phyloP scores from a whole-genome alignment of 2,113 vertebrate genomes.

The Hippopotamus amphibius region DNA sequence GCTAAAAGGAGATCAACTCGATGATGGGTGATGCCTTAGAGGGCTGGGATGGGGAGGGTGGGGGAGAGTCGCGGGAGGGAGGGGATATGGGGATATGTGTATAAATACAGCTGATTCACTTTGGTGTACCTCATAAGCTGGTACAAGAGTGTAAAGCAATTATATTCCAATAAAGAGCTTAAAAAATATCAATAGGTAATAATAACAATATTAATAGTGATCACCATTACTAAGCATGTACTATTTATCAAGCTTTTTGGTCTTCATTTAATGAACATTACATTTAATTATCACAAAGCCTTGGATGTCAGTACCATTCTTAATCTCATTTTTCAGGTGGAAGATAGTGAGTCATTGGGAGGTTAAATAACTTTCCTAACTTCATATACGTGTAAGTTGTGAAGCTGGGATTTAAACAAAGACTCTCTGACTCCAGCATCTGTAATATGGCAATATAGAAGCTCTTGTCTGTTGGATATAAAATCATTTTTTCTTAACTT shows the following conservation, averaged over 20 bases:
- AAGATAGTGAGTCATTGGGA: not conserved
- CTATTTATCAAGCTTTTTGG: not conserved
- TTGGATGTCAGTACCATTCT: not conserved
- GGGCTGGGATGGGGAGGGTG: too few species aligned
- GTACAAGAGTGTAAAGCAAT: too few species aligned
- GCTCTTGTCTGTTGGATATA: not conserved
- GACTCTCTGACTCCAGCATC: not conserved
- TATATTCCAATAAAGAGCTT: too few species aligned
- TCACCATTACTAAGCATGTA: not conserved
- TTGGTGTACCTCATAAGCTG: too few species aligned
- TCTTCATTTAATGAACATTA: not conserved
- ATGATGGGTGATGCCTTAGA: too few species aligned
- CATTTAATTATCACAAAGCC: not conserved
- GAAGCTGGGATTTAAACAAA: not conserved
- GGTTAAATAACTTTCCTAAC: not conserved
- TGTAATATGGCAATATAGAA: not conserved
- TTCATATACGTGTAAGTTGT: not conserved
- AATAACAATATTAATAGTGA: not conserved
- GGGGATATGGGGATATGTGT: too few species aligned
- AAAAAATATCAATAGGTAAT: not conserved
- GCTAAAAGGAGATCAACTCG: too few species aligned
- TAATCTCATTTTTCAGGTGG: not conserved
- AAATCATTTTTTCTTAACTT: constrained; percentile 17
- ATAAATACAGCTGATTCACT: too few species aligned
- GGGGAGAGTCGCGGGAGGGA: too few species aligned